Conservation (phyloP, 1,140 invertebrate genomes). For the fruit fly (Drosophila melanogaster) region DNA sequence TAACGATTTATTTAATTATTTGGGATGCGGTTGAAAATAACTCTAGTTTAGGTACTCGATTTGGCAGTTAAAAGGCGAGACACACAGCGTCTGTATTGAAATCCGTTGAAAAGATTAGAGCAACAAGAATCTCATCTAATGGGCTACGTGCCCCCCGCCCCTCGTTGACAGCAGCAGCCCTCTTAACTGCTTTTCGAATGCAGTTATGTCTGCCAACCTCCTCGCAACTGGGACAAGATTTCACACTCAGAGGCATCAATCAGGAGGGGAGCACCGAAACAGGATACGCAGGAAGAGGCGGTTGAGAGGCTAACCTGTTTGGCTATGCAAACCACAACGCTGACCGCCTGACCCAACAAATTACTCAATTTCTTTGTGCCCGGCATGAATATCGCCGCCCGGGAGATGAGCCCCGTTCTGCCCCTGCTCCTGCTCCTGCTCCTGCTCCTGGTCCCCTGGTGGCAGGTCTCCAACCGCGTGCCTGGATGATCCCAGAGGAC, state of each 20-base stretch:
- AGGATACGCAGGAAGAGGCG: constrained; percentile 19
- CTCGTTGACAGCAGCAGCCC: constrained; percentile 5
- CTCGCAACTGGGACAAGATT: constrained; percentile 15
- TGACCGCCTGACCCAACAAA: constrained; percentile 81
- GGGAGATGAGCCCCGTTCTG: neutral
- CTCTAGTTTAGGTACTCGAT: neutral
- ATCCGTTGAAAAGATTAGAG: constrained; percentile 29
- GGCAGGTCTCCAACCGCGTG: constrained; percentile 4
- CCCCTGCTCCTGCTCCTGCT: no score
- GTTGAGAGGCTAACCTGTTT: constrained; percentile 55
- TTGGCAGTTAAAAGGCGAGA: neutral
- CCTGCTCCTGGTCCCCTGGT: constrained; percentile 5
- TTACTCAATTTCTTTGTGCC: constrained; percentile 82
- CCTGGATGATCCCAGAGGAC: constrained; percentile 38
- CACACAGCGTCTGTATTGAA: constrained; percentile 19
- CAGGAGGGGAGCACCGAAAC: constrained; percentile 40
- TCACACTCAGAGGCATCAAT: constrained; percentile 64
- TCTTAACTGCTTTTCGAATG: constrained; percentile 65
- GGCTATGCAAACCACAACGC: constrained; percentile 79
- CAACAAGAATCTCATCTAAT: constrained; percentile 22
- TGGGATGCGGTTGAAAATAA: neutral
- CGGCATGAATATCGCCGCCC: constrained; percentile 52
- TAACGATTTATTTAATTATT: no score
- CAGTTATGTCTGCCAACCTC: constrained; percentile 39
- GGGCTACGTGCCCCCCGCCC: constrained; percentile 14